A percentile compares a stretch with the other conserved stretches of the same genome.
Evolutionary conservation across 2,888 invertebrate genomes (phyloP).

Genomic region (Pasiphila rectangulata): DNA sequence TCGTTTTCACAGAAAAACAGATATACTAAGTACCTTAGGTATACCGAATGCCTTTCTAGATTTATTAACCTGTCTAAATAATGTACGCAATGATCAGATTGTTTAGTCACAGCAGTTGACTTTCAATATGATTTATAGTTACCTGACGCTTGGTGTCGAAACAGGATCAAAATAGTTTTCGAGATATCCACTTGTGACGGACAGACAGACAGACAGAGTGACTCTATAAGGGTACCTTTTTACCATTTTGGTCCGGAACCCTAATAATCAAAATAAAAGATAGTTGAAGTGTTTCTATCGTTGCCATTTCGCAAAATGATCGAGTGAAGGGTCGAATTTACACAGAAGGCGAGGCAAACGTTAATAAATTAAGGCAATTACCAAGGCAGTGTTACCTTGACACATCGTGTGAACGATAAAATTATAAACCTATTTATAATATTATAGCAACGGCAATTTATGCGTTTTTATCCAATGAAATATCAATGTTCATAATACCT

Average conservation of each 20-base stretch:
- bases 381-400: slow-evolving; percentile 58
- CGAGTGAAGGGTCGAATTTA: slow-evolving; percentile 45
- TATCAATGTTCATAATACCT: background rate
- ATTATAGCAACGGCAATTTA: slow-evolving; percentile 2
- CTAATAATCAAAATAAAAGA: slow-evolving; percentile 5
- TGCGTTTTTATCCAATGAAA: slow-evolving; percentile 1
- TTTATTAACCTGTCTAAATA: too few species aligned
- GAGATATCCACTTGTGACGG: too few species aligned
- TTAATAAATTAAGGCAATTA: slow-evolving; percentile 63
- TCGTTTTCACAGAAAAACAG: background rate
- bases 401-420: slow-evolving; percentile 36
- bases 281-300: slow-evolving; percentile 13
- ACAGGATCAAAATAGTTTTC: slow-evolving; percentile 8
- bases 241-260: too few species aligned
- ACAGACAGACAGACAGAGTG: too few species aligned
- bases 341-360: slow-evolving; percentile 49
- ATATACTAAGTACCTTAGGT: too few species aligned
- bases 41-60: too few species aligned
- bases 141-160: slow-evolving; percentile 1
- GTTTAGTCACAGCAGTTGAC: too few species aligned
- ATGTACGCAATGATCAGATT: too few species aligned
- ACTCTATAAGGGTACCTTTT: too few species aligned
- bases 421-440: slow-evolving; percentile 13
- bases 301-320: slow-evolving; percentile 32
- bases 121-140: background rate